Base-by-base conservation (phyloP, 2,113 vertebrate species). In the Egretta garzetta region DNA sequence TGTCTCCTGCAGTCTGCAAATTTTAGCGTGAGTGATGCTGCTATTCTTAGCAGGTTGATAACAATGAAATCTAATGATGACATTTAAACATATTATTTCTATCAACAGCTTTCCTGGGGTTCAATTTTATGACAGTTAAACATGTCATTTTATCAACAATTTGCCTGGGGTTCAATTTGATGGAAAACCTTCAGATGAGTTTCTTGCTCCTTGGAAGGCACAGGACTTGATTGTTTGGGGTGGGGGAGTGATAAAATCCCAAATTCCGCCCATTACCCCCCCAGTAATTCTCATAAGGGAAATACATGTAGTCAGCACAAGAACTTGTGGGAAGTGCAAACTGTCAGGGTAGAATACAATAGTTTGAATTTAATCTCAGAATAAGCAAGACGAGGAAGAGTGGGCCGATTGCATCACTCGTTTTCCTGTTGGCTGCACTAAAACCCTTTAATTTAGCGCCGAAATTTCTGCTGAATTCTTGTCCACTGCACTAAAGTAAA, bases 351-450 rank as follows among this genome's bases (percentile, higher is more conserved):
- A 70, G 86, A 80, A 92, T 72, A 79, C 64, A 91, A 74, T 52
- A 37, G 52, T 80, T 84, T 67, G 56, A 75, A 67, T 88, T 92
- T 83, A 75, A 91, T 89, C 88, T 95, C 80, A 91, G 62, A 85
- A 73, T 45, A 81, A 91, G 53, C 50, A 77, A 80, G 32, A 37
- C 1, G 16, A 85, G 64, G 91, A 90, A 87, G 39, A 96, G 52
- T 37, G 64, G 47, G 76, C 43, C 0, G 5, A 64, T 94, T 96
- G 80, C 86, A 84, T 91, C 95, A 86, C 70, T 75, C 56, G 0
- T 88, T 92, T 95, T 95, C 83, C 86, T 92, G 56, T 37, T 96
- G 83, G 62, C 86, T 97, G 83, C 88, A 81, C 70, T 86, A 62
- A 93, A 94, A 68, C 3, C 56, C 43, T 94, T 87, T 75, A 32